phyloP scores from a whole-genome alignment of 2,888 invertebrate genomes.

The Ormyrus rosae region DNA sequence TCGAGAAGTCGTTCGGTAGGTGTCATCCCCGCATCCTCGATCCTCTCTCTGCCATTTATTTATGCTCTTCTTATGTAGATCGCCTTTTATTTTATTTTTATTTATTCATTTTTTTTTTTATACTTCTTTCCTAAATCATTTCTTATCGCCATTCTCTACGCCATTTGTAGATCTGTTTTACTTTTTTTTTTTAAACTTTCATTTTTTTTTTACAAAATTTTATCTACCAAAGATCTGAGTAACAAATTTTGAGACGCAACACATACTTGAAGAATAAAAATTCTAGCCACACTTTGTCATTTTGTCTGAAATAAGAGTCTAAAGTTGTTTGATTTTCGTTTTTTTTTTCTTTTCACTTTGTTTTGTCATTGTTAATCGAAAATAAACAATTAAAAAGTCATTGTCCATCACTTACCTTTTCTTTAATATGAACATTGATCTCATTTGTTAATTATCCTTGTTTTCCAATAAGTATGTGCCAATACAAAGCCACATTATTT shows the following conservation, averaged over 20 bases:
- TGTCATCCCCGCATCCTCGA: constrained; percentile 72
- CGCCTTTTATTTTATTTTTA: constrained; percentile 40
- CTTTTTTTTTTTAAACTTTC: constrained; percentile 13
- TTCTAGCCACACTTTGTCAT: too few species aligned
- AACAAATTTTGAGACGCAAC: neutral
- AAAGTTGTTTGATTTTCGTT: too few species aligned
- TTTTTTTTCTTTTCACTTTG: too few species aligned
- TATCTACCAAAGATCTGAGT: neutral
- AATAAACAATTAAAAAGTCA: neutral
- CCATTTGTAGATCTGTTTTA: neutral
- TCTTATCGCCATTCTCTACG: neutral
- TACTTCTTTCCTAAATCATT: constrained; percentile 51
- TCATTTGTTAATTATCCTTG: constrained; percentile 13
- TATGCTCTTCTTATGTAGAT: constrained; percentile 42
- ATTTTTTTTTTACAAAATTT: constrained; percentile 1
- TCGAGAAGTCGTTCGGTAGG: constrained; percentile 84
- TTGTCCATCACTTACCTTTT: neutral
- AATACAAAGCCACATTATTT: neutral
- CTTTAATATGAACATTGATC: neutral
- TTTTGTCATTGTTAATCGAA: too few species aligned
- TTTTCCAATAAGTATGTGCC: neutral
- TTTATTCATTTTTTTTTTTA: constrained; percentile 13
- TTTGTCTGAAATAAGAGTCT: too few species aligned
- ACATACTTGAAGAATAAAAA: too few species aligned
- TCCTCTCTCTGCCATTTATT: constrained; percentile 52